These are phyloP conservation scores for zebrafish (Danio rerio) DNA, from an alignment of 2,113 vertebrate species.

Conservation along the genomic window DNA sequence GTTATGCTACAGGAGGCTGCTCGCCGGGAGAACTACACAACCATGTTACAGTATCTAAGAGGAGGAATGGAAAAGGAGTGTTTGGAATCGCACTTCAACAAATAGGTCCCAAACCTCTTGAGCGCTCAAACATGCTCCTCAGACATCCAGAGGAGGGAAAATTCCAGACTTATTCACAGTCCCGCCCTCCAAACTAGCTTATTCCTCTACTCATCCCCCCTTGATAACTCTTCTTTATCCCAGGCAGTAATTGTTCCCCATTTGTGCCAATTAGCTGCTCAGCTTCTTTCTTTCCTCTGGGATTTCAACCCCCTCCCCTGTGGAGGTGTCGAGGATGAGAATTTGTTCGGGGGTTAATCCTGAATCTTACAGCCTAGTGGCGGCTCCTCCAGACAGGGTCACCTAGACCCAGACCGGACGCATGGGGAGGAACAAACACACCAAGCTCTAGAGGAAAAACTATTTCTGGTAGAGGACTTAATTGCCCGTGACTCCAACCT, in stretches of 20 bases:
- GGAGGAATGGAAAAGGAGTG: background rate
- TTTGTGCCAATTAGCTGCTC: conserved; percentile 79
- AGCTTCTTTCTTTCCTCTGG: conserved; percentile 71
- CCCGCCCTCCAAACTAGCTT: conserved; percentile 15
- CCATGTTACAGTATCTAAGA: background rate
- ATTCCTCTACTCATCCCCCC: conserved; percentile 42
- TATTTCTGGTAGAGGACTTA: conserved; percentile 75
- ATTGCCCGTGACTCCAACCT: conserved; percentile 74
- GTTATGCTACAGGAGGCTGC: conserved; percentile 54
- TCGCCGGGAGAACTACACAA: conserved; percentile 13
- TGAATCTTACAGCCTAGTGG: conserved; percentile 67
- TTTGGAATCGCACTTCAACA: conserved; percentile 25
- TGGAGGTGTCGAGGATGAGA: conserved; percentile 58
- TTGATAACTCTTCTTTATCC: conserved; percentile 67
- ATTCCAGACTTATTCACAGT: background rate
- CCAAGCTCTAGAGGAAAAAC: conserved; percentile 56
- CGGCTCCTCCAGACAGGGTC: conserved; percentile 66
- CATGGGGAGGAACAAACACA: conserved; percentile 67
- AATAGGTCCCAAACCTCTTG: conserved; percentile 20
- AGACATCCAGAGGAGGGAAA: background rate
- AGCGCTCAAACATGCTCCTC: conserved; percentile 1
- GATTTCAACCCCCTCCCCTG: conserved; percentile 68
- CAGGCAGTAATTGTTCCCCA: conserved; percentile 78
- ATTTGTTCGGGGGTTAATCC: conserved; percentile 71
- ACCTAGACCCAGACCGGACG: conserved; percentile 65